Conservation (phyloP, 2,113 vertebrate genomes). For the Ornithorhynchus anatinus region DNA sequence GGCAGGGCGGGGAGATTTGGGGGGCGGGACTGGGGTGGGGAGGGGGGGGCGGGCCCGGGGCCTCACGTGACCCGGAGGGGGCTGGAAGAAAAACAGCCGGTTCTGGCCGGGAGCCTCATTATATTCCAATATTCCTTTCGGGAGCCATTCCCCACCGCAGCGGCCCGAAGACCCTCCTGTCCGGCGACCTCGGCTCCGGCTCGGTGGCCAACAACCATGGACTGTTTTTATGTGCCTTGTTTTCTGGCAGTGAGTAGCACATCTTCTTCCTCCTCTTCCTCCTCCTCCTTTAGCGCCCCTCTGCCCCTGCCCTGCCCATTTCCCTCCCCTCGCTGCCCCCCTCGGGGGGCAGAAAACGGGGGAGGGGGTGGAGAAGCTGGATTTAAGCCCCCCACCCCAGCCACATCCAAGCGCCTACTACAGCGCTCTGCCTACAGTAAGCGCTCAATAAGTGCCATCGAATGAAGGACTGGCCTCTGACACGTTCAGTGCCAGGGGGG, state of each 20-base stretch:
- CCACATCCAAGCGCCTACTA: too few species aligned
- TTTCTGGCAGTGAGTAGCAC: constrained; percentile 97
- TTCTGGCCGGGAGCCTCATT: constrained; percentile 61
- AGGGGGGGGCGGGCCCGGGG: constrained; percentile 24
- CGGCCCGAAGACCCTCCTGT: constrained; percentile 68
- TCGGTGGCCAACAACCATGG: constrained; percentile 96
- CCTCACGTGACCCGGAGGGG: constrained; percentile 64
- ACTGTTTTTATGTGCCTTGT: constrained; percentile 98
- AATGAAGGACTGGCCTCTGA: too few species aligned
- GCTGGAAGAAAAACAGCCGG: constrained; percentile 70
- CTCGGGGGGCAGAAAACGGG: background rate
- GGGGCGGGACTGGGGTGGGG: background rate
- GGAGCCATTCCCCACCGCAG: constrained; percentile 63
- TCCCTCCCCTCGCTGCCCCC: background rate
- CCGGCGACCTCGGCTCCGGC: constrained; percentile 77
- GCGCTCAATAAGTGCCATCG: too few species aligned
- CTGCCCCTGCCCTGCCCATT: background rate
- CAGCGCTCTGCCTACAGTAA: too few species aligned
- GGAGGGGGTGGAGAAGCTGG: background rate
- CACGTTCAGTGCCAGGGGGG: too few species aligned
- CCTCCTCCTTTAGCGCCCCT: fast-evolving
- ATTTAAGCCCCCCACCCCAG: too few species aligned
- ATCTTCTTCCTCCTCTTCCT: background rate
- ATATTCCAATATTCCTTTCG: constrained; percentile 70
- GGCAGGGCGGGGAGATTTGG: background rate